Evolutionary conservation across 2,113 vertebrate genomes (phyloP).

Genomic region (Mustela lutreola): DNA sequence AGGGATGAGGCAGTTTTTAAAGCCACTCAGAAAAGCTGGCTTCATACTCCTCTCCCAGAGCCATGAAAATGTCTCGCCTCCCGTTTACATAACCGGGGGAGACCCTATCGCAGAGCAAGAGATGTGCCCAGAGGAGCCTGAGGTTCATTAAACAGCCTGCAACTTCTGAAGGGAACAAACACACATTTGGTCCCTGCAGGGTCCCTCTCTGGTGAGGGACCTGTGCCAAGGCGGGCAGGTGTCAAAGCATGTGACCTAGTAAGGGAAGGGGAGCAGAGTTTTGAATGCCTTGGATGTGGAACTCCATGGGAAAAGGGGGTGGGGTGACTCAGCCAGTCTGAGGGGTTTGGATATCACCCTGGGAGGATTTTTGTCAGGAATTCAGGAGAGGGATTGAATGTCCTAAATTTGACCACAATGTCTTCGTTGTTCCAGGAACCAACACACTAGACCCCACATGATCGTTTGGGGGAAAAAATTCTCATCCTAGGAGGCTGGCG

Average conservation of each 20-base stretch:
- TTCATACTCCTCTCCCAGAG: not conserved
- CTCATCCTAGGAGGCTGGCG: not conserved
- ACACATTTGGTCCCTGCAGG: not conserved
- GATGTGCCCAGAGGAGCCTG: not conserved
- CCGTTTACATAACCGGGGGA: not conserved
- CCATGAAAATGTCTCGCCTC: not conserved
- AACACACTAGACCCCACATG: not conserved
- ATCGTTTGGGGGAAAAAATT: not conserved
- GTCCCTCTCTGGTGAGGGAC: not conserved
- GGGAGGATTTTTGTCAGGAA: conserved; percentile 63
- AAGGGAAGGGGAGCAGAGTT: not conserved
- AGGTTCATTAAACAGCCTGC: not conserved
- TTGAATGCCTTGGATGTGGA: not conserved
- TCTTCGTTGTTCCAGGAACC: conserved; percentile 49
- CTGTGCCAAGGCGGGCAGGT: conserved; percentile 64
- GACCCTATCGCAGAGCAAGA: not conserved
- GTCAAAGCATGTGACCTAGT: not conserved
- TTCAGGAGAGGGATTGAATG: conserved; percentile 58
- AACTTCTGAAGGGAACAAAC: conserved; percentile 31
- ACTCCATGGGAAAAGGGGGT: not conserved
- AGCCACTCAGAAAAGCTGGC: not conserved
- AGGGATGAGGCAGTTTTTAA: not conserved
- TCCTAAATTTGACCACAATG: conserved; percentile 60
- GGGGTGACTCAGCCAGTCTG: not conserved
- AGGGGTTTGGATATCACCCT: conserved; percentile 18